A percentile compares a stretch with the other conserved stretches of the same genome.
Conservation (phyloP, 2,888 invertebrate species). For the Cerastis rubricosa region DNA sequence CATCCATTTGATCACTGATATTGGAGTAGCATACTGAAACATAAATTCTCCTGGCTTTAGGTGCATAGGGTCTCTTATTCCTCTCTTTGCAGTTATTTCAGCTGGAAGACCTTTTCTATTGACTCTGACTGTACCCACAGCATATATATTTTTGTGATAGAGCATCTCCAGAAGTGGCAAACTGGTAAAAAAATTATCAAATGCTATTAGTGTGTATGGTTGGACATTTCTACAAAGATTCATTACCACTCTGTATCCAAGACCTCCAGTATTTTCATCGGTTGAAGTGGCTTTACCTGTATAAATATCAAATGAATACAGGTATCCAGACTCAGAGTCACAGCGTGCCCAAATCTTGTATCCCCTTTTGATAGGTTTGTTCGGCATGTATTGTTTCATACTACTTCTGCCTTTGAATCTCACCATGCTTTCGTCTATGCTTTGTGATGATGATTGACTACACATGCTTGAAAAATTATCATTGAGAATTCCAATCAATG, state of each 20-base stretch:
- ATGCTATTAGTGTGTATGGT: constrained; percentile 16
- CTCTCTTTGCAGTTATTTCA: constrained; percentile 39
- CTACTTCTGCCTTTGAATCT: background rate
- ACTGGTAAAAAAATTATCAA: constrained; percentile 27
- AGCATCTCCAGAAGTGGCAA: constrained; percentile 19
- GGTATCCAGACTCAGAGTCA: constrained; percentile 13
- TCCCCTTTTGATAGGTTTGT: constrained; percentile 30
- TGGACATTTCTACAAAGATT: no score
- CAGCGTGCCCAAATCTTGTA: constrained; percentile 27
- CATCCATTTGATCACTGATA: constrained; percentile 67
- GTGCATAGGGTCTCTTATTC: no score
- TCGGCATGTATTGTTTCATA: constrained; percentile 1
- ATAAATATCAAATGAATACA: constrained; percentile 29
- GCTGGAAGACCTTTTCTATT: constrained; percentile 41
- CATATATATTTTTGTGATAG: constrained; percentile 12
- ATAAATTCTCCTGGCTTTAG: no score
- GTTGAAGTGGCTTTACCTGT: constrained; percentile 9
- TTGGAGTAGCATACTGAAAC: constrained; percentile 55
- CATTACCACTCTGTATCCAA: constrained; percentile 18
- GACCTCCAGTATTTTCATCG: no score
- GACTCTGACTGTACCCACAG: constrained; percentile 25
- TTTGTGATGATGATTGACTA: no score
- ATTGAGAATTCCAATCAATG: no score
- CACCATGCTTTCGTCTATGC: no score
- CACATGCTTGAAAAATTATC: no score